phyloP scores from a whole-genome alignment of 2,113 vertebrate genomes.

The Acanthochromis polyacanthus region DNA sequence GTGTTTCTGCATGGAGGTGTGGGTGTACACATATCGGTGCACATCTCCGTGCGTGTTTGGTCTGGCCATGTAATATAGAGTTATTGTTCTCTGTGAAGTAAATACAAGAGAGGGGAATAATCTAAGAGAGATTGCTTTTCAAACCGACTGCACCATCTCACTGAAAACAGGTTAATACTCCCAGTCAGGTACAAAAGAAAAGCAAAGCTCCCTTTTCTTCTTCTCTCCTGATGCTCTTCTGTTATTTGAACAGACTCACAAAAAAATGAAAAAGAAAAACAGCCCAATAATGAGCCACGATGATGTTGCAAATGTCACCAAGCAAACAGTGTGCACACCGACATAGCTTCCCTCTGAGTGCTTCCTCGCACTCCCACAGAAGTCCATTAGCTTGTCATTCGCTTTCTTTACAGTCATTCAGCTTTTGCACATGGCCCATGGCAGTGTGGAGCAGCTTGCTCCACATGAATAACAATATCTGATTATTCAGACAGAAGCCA shows the following conservation, averaged over 20 bases:
- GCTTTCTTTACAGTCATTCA: constrained; percentile 77
- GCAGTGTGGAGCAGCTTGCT: constrained; percentile 69
- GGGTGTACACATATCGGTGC: constrained; percentile 32
- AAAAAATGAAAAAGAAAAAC: constrained; percentile 13
- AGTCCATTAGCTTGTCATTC: constrained; percentile 75
- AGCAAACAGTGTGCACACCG: constrained; percentile 58
- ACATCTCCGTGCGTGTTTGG: constrained; percentile 20
- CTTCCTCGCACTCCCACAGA: constrained; percentile 66
- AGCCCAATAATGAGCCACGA: constrained; percentile 41
- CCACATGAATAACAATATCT: constrained; percentile 80
- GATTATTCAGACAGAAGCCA: constrained; percentile 76
- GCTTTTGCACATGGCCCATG: constrained; percentile 74
- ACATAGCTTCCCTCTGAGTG: constrained; percentile 52
- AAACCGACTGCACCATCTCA: constrained; percentile 31
- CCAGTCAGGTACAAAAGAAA: constrained; percentile 2
- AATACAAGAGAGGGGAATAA: constrained; percentile 57
- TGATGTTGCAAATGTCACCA: constrained; percentile 63
- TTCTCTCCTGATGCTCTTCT: constrained; percentile 1
- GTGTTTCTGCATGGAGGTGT: constrained; percentile 40
- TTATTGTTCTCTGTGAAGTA: constrained; percentile 58
- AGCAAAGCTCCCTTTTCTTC: constrained; percentile 17
- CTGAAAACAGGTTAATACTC: constrained; percentile 40
- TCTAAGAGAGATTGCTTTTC: constrained; percentile 57
- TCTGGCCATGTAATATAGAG: constrained; percentile 59
- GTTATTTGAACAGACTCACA: constrained; percentile 19